Base-by-base conservation (phyloP, 2,797 vertebrate genomes). In the Phylloscopus collybita region DNA sequence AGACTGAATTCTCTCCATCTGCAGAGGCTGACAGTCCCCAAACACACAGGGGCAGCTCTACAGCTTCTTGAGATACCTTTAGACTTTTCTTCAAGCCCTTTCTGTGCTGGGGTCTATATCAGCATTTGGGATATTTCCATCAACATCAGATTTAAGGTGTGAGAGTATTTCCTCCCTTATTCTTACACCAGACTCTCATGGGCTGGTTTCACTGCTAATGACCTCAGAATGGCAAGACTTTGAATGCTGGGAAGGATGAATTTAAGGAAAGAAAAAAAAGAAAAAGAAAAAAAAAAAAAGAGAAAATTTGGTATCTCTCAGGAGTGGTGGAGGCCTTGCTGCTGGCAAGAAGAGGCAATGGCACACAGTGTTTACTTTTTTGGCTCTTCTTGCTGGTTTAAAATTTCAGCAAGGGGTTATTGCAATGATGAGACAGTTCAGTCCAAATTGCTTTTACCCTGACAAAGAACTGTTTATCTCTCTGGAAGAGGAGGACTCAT, bases 391-490 rank as follows among this genome's bases (percentile, higher is more conserved):
- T 17, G 9, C 3, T 83, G 61, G 40, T 81, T 84, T 93, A 66
- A 84, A 83, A 80, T 72, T 90, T 95, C 78, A 88, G 15, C 49
- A 49, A 57, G 22, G 40, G 16, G 17, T 71, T 84, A 80, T 50
- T 80, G 76, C 44, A 69, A 4, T 54, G 61, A 64, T 75, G 59
- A 86, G 87, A 36, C 27, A n/a, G 50, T n/a, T 89, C 45, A 51
- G 69, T 19, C 79, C 86, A 90, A 87, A 89, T 65, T 73, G 50
- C 47, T 86, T 61, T 90, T 71, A 71, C 50, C 16, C 81, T 2
- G 3, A 19, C 8, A n/a, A 65, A 83, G n/a, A 66, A 57, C 70
- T 86, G 40, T 95, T 93, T 88, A 93, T 88, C 85, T 93, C 50
- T 65, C 69, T 78, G 70, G 72, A 90, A 93, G 72, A 71, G 50